Evolutionary conservation across 2,113 vertebrate genomes (phyloP).

Genomic region (Talpa occidentalis): DNA sequence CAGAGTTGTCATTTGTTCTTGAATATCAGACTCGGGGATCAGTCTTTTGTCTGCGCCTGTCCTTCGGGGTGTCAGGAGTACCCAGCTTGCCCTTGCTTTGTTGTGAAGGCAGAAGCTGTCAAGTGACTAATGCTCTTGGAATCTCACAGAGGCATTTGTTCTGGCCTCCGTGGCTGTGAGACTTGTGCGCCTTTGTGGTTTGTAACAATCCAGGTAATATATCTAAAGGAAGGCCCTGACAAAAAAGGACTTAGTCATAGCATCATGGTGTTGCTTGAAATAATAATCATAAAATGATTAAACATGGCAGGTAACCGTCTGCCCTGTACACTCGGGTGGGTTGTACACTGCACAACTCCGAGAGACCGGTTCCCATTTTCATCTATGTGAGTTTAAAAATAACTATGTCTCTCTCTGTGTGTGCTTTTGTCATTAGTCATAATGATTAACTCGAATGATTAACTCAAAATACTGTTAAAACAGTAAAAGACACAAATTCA

Average conservation of each 20-base stretch:
- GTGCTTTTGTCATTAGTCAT: conserved; percentile 29
- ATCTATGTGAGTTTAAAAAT: neutral
- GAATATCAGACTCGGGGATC: conserved; percentile 40
- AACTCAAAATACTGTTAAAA: neutral
- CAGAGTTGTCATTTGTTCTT: conserved; percentile 73
- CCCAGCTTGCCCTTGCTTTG: conserved; percentile 65
- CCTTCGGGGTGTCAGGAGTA: conserved; percentile 57
- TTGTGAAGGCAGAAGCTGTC: conserved; percentile 66
- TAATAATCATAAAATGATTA: conserved; percentile 6
- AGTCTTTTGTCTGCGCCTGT: conserved; percentile 61
- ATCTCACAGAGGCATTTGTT: conserved; percentile 65
- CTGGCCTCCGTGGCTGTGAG: conserved; percentile 71
- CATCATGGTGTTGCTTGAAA: conserved; percentile 37
- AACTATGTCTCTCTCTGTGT: neutral
- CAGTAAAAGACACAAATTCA: neutral
- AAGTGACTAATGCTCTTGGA: conserved; percentile 75
- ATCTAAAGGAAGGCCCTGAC: conserved; percentile 38
- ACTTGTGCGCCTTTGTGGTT: conserved; percentile 15
- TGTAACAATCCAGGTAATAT: conserved; percentile 43
- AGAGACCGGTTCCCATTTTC: neutral
- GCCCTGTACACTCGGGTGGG: neutral
- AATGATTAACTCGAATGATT: conserved; percentile 49
- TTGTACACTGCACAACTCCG: neutral
- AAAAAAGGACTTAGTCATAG: conserved; percentile 61
- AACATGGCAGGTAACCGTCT: neutral